Conservation (phyloP, 2,797 vertebrate species). For the Hippopotamyrus pictus region DNA sequence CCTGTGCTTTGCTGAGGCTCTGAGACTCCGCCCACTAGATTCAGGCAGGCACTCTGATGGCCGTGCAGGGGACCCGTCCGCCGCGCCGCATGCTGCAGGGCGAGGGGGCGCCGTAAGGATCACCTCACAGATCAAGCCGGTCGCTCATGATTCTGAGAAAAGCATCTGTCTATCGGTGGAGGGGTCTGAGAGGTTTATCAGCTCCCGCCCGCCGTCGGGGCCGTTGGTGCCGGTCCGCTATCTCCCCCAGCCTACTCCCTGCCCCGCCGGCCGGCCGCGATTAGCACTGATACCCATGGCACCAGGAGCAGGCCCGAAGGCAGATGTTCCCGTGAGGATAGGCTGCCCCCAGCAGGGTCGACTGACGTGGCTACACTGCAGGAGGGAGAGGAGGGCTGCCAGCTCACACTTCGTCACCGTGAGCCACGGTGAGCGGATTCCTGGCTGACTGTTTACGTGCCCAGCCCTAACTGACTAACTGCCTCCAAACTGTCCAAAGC, state of each 20-base stretch:
- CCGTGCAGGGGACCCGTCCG: neutral
- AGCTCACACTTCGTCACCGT: neutral
- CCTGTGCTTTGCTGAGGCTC: neutral
- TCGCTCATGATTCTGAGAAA: constrained; percentile 41
- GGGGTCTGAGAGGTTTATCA: constrained; percentile 54
- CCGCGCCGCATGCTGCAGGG: neutral
- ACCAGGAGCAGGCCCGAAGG: neutral
- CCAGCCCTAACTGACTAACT: neutral
- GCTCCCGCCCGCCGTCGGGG: constrained; percentile 44
- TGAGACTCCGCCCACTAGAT: neutral
- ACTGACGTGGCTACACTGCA: neutral
- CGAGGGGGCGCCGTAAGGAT: neutral
- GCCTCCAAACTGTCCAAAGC: neutral
- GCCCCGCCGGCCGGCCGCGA: constrained; percentile 46
- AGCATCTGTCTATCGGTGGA: constrained; percentile 33
- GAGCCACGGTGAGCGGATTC: neutral
- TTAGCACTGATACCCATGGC: constrained; percentile 39
- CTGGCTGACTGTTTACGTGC: neutral
- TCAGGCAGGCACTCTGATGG: neutral
- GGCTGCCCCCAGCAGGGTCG: neutral
- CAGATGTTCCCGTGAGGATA: neutral
- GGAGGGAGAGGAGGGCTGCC: neutral
- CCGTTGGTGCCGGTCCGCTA: constrained; percentile 53
- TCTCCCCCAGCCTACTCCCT: constrained; percentile 43
- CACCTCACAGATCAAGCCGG: neutral